Percentiles rank a stretch among this genome's conserved stretches.
phyloP scores from a whole-genome alignment of 1,140 invertebrate genomes.

The Hyles vespertilio region DNA sequence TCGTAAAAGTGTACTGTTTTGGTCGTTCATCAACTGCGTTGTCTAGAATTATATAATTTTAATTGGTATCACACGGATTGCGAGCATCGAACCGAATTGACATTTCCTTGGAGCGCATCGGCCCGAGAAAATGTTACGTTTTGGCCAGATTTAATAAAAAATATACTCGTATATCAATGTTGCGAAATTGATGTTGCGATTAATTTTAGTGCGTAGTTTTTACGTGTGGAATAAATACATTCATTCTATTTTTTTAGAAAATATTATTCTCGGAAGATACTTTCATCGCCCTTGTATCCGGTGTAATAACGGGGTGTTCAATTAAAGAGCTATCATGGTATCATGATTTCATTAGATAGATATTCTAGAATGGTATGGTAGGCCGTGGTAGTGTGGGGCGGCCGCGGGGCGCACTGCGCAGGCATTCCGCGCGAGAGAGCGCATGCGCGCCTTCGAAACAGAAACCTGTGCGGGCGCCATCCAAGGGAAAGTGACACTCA shows the following conservation, averaged over 20 bases:
- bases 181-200: constrained; percentile 9
- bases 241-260: no score
- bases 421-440: constrained; percentile 58
- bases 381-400: constrained; percentile 18
- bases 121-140: constrained; percentile 18
- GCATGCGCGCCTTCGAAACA: constrained; percentile 52
- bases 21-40: constrained; percentile 33
- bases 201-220: neutral
- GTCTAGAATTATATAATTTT: constrained; percentile 53
- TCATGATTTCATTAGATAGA: constrained; percentile 17
- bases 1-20: constrained; percentile 36
- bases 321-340: neutral
- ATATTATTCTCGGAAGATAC: no score
- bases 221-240: no score
- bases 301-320: no score
- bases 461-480: constrained; percentile 40
- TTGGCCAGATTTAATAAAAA: constrained; percentile 3
- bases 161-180: constrained; percentile 7
- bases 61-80: constrained; percentile 41
- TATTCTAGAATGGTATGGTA: constrained; percentile 32
- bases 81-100: constrained; percentile 10
- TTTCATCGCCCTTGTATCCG: no score
- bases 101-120: constrained; percentile 19
- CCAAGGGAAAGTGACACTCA: constrained; percentile 56
- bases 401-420: constrained; percentile 7